Evolutionary conservation across 1,140 invertebrate species (phyloP), one percentile per base, ranked within the genome.

Genomic region (Ptiloglossa arizonensis): DNA sequence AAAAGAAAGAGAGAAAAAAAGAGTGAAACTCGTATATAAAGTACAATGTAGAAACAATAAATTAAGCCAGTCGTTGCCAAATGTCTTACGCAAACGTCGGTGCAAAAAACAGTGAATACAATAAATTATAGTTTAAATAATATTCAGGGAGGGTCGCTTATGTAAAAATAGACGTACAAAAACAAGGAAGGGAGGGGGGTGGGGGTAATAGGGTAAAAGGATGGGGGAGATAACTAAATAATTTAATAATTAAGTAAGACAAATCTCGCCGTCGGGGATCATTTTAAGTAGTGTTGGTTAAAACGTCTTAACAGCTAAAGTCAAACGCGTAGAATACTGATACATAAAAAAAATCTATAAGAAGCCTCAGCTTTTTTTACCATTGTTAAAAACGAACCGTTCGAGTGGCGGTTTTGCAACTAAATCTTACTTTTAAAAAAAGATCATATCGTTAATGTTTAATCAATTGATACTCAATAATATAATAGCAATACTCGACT

Each of bases 281-380:
- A 64, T 81, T 41, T 88, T 89, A 86, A 87, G 85, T 89, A 87
- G 71, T 79, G 74, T 88, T 77, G 68, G 78, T 87, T 88, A 85
- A 84, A 80, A 90, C 86, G 87, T 89, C 89, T 91, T 90, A 90
- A 88, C 74, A 70, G 77, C 88, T 92, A 91, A 90, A 90, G 87
- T 89, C 86, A 90, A 89, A 88, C 87, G 83, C 87, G 83, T 91
- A 86, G 90, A 92, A 92, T 91, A 92, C 90, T 92, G 91, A 92
- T 85, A 86, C 76, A 86, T 86, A 81, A 80, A 86, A 91, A 70
- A 74, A 84, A 88, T 86, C 84, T 89, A 90, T 85, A 87, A 90
- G 85, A 90, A 89, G 89, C 90, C 88, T 91, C 89, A 83, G 83
- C 88, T 88, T 66, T 72, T 27, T 46, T 80, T 80, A 88, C 78